Percentiles rank a stretch among this genome's conserved stretches.
phyloP scores from a whole-genome alignment of 2,113 vertebrate species.

The Labeo rohita region DNA sequence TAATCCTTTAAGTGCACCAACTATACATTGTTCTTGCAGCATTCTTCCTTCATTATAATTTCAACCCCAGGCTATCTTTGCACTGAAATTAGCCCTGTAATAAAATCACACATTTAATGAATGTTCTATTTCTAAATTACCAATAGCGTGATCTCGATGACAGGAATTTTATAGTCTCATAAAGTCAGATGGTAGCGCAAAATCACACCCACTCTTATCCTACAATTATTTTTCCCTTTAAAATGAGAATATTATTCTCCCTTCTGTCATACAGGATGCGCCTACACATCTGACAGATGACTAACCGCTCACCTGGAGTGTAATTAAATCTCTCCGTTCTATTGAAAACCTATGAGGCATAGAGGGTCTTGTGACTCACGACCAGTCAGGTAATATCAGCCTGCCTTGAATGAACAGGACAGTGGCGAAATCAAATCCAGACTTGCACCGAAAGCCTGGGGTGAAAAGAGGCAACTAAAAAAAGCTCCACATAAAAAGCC shows the following conservation, averaged over 20 bases:
- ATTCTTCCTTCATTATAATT: constrained; percentile 1
- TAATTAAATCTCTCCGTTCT: constrained; percentile 15
- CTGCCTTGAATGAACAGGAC: constrained; percentile 57
- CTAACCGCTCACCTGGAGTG: constrained; percentile 43
- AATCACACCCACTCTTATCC: constrained; percentile 39
- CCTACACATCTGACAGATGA: constrained; percentile 34
- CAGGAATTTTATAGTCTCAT: constrained; percentile 17
- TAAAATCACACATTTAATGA: background rate
- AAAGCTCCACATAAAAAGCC: constrained; percentile 49
- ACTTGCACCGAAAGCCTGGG: constrained; percentile 68
- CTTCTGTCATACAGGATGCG: constrained; percentile 22
- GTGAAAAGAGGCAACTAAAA: constrained; percentile 65
- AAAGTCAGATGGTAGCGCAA: constrained; percentile 5
- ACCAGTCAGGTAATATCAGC: constrained; percentile 43
- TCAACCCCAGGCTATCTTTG: constrained; percentile 5
- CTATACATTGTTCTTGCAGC: background rate
- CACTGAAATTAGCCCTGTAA: constrained; percentile 5
- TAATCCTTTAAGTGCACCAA: background rate
- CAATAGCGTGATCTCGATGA: background rate
- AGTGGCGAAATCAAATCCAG: constrained; percentile 58
- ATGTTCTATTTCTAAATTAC: constrained; percentile 23
- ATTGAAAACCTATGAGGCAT: constrained; percentile 19
- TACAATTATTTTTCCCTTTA: constrained; percentile 16
- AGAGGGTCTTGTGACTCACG: constrained; percentile 47
- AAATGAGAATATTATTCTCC: constrained; percentile 3